phyloP scores from a whole-genome alignment of 2,113 vertebrate species.

The Nothocercus nigrocapillus region DNA sequence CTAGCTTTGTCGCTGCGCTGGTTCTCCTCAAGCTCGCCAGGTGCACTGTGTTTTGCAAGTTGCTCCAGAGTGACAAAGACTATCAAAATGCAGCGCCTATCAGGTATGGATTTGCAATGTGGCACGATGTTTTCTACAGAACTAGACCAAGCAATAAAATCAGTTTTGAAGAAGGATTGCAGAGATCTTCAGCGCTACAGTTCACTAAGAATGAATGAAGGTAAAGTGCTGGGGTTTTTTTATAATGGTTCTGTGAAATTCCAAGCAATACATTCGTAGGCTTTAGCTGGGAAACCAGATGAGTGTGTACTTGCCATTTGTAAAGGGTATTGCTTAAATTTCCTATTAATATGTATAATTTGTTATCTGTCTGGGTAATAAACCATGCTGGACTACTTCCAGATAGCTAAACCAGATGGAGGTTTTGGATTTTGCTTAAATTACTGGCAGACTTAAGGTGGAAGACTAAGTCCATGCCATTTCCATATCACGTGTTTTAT shows the following conservation, averaged over 20 bases:
- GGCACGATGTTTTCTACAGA: neutral
- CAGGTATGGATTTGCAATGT: neutral
- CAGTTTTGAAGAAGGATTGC: neutral
- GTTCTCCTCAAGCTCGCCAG: neutral
- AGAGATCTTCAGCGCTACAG: neutral
- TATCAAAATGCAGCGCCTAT: neutral
- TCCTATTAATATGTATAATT: neutral
- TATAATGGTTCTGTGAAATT: neutral
- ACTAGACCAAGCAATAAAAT: neutral
- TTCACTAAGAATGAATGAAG: neutral
- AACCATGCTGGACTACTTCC: neutral
- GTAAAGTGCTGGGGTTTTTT: neutral
- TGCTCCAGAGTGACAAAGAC: neutral
- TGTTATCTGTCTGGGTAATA: neutral
- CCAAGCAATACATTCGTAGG: constrained; percentile 1
- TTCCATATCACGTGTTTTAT: neutral
- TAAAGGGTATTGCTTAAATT: neutral
- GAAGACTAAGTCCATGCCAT: neutral
- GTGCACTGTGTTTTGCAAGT: neutral
- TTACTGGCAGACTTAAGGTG: neutral
- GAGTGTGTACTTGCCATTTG: neutral
- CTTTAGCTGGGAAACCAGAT: constrained; percentile 43
- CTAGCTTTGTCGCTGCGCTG: neutral
- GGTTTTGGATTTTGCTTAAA: neutral
- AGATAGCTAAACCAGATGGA: neutral